phyloP scores from a whole-genome alignment of 1,140 invertebrate species.

The Aleiodes sp. region DNA sequence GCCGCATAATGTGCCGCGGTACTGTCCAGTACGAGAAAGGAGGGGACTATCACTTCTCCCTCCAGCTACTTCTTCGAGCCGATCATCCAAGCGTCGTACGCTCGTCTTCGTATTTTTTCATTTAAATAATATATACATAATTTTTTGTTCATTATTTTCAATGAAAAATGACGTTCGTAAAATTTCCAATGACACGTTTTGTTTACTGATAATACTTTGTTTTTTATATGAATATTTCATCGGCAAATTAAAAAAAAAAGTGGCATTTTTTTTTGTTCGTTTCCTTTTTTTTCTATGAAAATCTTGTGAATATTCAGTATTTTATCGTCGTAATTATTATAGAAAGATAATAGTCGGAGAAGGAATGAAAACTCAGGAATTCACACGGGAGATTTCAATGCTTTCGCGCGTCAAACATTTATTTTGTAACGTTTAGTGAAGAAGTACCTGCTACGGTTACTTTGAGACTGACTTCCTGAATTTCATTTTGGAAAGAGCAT shows the following conservation, averaged over 20 bases:
- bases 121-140: too few species aligned
- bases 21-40: constrained; percentile 51
- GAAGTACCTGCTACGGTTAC: neutral
- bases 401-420: constrained; percentile 5
- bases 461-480: neutral
- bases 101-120: constrained; percentile 39
- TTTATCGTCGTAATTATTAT: too few species aligned
- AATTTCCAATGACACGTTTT: too few species aligned
- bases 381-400: constrained; percentile 15
- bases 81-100: constrained; percentile 52
- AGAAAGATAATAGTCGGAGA: too few species aligned
- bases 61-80: constrained; percentile 43
- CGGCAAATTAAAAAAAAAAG: too few species aligned
- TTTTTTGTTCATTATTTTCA: too few species aligned
- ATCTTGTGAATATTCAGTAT: too few species aligned
- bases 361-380: neutral
- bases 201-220: too few species aligned
- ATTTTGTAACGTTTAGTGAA: neutral
- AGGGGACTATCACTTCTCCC: constrained; percentile 65
- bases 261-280: too few species aligned
- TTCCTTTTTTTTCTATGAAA: too few species aligned
- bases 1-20: constrained; percentile 59
- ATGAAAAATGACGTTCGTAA: too few species aligned
- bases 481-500: neutral
- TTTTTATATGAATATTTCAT: too few species aligned